Percentiles rank a stretch among this genome's conserved stretches.
These are phyloP conservation scores for Poeciliopsis presidionis DNA, from an alignment of 2,797 vertebrate genomes.

Conservation along the genomic window DNA sequence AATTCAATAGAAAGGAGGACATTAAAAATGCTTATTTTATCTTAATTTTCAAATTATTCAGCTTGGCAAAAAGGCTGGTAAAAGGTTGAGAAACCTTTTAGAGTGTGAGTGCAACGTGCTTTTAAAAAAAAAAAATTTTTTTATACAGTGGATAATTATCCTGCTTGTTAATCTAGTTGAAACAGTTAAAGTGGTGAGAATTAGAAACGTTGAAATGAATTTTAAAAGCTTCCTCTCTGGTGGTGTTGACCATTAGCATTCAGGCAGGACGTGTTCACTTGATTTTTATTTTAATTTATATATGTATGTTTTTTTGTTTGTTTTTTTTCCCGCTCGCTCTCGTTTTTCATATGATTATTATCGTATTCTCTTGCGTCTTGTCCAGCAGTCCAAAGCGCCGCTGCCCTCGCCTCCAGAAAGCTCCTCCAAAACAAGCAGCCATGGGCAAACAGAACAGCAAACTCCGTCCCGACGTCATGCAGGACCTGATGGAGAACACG, in stretches of 20 bases:
- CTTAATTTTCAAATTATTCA: not conserved
- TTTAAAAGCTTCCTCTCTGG: not conserved
- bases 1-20: not conserved
- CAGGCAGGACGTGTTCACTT: not conserved
- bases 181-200: not conserved
- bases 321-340: not conserved
- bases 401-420: slow-evolving; percentile 28
- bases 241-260: not conserved
- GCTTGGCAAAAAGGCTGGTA: not conserved
- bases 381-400: slow-evolving; percentile 42
- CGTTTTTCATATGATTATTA: not conserved
- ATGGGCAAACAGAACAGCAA: slow-evolving; percentile 99
- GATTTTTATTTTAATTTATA: too few species aligned
- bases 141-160: not conserved
- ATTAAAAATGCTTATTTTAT: not conserved
- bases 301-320: too few species aligned
- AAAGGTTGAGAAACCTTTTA: not conserved
- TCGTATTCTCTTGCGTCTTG: slow-evolving; percentile 21
- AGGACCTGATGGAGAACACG: slow-evolving; percentile 97
- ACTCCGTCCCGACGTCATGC: slow-evolving; percentile 97
- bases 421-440: slow-evolving; percentile 62
- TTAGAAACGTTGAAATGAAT: not conserved
- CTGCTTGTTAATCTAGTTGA: not conserved
- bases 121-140: too few species aligned
- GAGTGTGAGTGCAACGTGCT: not conserved